Conservation (phyloP, 1,140 invertebrate genomes). For the Pissodes strobi region DNA sequence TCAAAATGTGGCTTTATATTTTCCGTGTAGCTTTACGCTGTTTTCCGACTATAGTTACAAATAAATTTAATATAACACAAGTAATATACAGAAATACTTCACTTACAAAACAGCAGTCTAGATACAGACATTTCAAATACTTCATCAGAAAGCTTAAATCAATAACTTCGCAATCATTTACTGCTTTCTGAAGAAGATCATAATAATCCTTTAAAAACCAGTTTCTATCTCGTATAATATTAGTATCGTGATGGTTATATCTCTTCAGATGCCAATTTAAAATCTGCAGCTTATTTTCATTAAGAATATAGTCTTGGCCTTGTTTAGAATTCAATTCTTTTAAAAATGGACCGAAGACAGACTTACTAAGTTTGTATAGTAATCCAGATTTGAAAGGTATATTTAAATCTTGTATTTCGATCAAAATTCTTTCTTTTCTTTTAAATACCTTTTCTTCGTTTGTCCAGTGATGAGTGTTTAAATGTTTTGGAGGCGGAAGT, state of each 20-base stretch:
- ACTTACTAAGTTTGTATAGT: constrained; percentile 33
- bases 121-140: constrained; percentile 28
- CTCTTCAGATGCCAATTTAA: constrained; percentile 36
- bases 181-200: constrained; percentile 34
- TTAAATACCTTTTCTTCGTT: constrained; percentile 29
- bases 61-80: too few relatives aligned
- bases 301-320: constrained; percentile 38
- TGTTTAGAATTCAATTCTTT: constrained; percentile 37
- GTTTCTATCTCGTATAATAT: constrained; percentile 37
- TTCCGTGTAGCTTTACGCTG: too few relatives aligned
- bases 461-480: constrained; percentile 31
- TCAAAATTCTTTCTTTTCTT: constrained; percentile 14
- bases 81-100: not conserved
- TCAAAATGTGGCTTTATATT: too few relatives aligned
- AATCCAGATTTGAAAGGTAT: constrained; percentile 37
- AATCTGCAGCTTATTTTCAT: constrained; percentile 43
- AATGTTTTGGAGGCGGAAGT: not conserved
- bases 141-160: constrained; percentile 40
- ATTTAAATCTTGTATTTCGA: constrained; percentile 11
- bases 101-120: constrained; percentile 31
- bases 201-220: constrained; percentile 28
- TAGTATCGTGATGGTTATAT: constrained; percentile 26
- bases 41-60: too few relatives aligned
- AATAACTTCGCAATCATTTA: constrained; percentile 36
- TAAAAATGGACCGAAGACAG: constrained; percentile 43